These are phyloP conservation scores for Gymnoscopelus braueri DNA, from an alignment of 2,797 vertebrate species.

Conservation along the genomic window DNA sequence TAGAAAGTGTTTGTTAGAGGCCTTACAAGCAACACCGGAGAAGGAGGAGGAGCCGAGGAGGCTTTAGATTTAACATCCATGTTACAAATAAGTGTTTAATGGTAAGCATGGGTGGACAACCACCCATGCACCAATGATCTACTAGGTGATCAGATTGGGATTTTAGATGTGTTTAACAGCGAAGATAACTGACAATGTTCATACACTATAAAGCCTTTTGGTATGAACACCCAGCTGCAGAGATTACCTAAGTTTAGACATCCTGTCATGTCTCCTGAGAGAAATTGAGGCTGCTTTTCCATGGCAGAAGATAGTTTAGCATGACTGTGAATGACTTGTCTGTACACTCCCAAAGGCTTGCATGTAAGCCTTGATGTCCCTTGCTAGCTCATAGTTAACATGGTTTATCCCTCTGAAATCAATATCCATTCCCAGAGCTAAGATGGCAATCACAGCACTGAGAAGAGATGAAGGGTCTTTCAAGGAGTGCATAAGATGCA, in stretches of 20 bases:
- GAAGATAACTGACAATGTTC: no score
- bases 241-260: background rate
- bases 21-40: no score
- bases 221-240: no score
- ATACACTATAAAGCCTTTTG: no score
- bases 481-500: slow-evolving; percentile 1
- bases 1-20: no score
- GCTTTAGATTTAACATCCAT: no score
- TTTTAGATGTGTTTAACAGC: no score
- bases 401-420: background rate
- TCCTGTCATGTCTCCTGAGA: background rate
- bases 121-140: no score
- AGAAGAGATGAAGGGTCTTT: background rate
- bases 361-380: background rate
- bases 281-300: background rate
- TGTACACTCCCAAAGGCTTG: background rate
- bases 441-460: background rate
- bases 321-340: background rate
- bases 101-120: no score
- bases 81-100: no score
- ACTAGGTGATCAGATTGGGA: no score
- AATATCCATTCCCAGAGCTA: background rate
- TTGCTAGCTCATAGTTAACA: background rate
- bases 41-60: no score
- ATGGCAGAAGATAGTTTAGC: background rate